These are phyloP conservation scores for Drosophila trapezifrons DNA, from an alignment of 1,140 invertebrate genomes.

Conservation along the genomic window DNA sequence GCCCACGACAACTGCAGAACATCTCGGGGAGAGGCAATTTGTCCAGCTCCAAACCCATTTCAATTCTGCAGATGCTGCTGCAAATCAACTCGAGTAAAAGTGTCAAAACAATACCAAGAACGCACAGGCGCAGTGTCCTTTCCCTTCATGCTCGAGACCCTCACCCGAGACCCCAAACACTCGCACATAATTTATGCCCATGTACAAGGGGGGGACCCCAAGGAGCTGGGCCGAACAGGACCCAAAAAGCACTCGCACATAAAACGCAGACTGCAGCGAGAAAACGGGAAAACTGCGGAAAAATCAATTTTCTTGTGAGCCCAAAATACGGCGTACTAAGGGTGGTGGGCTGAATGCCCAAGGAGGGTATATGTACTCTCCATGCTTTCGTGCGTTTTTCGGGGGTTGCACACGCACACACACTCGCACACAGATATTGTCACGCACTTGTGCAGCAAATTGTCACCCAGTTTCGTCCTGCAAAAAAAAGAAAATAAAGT, in stretches of 20 bases:
- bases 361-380: conserved; percentile 25
- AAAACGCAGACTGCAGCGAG: conserved; percentile 76
- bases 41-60: conserved; percentile 19
- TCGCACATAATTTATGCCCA: conserved; percentile 77
- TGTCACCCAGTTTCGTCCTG: conserved; percentile 71
- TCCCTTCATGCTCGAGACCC: not conserved
- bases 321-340: conserved; percentile 27
- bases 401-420: conserved; percentile 69
- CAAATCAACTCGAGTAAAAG: conserved; percentile 78
- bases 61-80: conserved; percentile 44
- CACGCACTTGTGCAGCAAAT: conserved; percentile 79
- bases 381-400: conserved; percentile 44
- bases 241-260: conserved; percentile 54
- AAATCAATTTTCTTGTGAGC: conserved; percentile 80
- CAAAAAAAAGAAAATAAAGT: conserved; percentile 25
- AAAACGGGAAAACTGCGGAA: conserved; percentile 68
- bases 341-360: conserved; percentile 16
- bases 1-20: not conserved
- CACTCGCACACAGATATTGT: conserved; percentile 30
- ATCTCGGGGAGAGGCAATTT: not conserved
- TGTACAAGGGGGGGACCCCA: conserved; percentile 38
- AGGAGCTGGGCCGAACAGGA: conserved; percentile 26
- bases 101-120: conserved; percentile 75
- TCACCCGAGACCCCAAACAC: conserved; percentile 3
- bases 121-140: conserved; percentile 55